Evolutionary conservation across 2,113 vertebrate species (phyloP).

Genomic region (Oryzias woworae): DNA sequence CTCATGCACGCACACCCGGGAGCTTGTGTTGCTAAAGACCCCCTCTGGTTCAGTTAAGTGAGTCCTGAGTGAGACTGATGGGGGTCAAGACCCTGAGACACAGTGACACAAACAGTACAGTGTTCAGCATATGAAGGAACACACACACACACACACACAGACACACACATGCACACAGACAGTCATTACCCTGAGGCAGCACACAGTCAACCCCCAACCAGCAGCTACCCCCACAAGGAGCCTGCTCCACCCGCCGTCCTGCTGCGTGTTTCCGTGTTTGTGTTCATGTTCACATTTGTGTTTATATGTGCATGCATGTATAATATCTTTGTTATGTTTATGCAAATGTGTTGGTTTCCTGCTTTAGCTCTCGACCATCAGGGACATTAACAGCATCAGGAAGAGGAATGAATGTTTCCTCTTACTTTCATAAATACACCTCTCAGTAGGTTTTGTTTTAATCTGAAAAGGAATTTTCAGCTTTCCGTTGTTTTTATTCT

Average conservation of each 20-base stretch:
- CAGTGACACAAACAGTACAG: constrained; percentile 23
- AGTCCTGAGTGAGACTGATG: constrained; percentile 82
- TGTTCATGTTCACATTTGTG: not conserved
- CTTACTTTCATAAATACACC: no score
- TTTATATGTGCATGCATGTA: constrained; percentile 4
- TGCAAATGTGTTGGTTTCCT: constrained; percentile 16
- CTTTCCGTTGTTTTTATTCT: no score
- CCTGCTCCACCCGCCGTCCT: constrained; percentile 14
- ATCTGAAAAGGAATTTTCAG: no score
- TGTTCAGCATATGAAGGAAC: constrained; percentile 17
- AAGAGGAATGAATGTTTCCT: no score
- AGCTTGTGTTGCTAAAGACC: constrained; percentile 45
- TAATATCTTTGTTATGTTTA: not conserved
- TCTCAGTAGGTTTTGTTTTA: no score
- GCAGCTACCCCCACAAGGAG: constrained; percentile 14
- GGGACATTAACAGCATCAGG: no score
- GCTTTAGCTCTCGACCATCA: no score
- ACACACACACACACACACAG: constrained; percentile 16
- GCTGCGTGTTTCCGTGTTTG: constrained; percentile 6
- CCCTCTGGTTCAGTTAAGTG: constrained; percentile 73
- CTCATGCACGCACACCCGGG: constrained; percentile 28
- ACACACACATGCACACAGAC: constrained; percentile 13
- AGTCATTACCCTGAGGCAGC: constrained; percentile 38
- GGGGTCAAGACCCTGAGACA: constrained; percentile 67
- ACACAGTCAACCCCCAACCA: constrained; percentile 26